Evolutionary conservation across 2,113 vertebrate genomes (phyloP).

Genomic region (Elephantulus edwardii): DNA sequence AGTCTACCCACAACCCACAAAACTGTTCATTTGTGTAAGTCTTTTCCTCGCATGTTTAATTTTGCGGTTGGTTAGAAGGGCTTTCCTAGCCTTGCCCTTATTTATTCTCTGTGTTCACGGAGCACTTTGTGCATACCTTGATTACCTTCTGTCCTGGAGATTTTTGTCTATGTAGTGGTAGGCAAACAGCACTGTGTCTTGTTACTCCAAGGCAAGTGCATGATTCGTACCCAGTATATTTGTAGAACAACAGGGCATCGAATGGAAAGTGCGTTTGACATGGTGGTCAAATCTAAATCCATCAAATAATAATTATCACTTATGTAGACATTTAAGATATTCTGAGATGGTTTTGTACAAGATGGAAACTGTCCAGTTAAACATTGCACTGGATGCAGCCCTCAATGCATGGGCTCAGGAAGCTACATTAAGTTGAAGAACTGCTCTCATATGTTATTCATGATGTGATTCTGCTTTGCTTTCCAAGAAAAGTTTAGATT

Average conservation of each 20-base stretch:
- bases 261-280: neutral
- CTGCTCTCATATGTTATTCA: slow-evolving; percentile 51
- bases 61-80: neutral
- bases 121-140: neutral
- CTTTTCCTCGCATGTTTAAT: slow-evolving; percentile 8
- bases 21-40: neutral
- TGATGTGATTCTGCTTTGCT: slow-evolving; percentile 63
- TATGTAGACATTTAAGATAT: slow-evolving; percentile 53
- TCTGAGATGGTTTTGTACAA: slow-evolving; percentile 53
- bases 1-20: neutral
- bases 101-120: neutral
- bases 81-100: neutral
- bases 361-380: slow-evolving; percentile 55
- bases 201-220: neutral
- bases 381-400: slow-evolving; percentile 47
- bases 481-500: slow-evolving; percentile 55
- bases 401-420: slow-evolving; percentile 17
- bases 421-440: slow-evolving; percentile 55
- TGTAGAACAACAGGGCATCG: neutral
- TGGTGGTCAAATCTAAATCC: neutral
- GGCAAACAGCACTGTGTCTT: neutral
- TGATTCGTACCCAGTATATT: neutral
- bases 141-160: neutral
- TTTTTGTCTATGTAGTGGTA: neutral
- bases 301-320: slow-evolving; percentile 46